Conservation (phyloP, 2,797 vertebrate species). For the Pelochelys cantorii region DNA sequence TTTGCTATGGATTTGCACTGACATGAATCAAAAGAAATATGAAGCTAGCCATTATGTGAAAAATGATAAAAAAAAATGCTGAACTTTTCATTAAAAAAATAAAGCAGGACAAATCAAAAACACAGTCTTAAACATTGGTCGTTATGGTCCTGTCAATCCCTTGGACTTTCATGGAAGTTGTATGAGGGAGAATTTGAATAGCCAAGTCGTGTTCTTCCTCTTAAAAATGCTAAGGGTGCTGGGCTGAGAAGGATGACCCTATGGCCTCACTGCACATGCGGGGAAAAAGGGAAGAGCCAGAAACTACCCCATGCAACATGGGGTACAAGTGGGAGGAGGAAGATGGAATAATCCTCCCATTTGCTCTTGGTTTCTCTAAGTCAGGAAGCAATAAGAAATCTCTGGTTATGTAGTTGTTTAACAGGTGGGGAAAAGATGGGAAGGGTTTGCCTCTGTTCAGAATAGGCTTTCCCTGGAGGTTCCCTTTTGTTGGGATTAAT, state of each 20-base stretch:
- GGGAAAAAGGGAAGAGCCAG: neutral
- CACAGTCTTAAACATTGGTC: rapidly evolving
- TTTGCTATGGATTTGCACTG: neutral
- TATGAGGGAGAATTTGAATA: neutral
- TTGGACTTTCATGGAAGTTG: neutral
- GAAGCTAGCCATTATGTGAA: neutral
- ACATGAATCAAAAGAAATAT: neutral
- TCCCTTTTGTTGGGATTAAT: neutral
- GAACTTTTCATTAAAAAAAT: neutral
- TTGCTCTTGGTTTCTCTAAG: neutral
- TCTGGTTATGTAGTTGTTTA: neutral
- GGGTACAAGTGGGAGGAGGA: neutral
- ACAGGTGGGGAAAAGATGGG: neutral
- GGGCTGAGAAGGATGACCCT: neutral
- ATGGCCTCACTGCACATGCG: neutral
- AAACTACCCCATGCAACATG: neutral
- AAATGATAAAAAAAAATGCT: rapidly evolving
- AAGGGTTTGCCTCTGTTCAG: neutral
- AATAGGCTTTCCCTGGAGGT: neutral
- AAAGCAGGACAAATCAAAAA: neutral
- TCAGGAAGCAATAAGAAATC: neutral
- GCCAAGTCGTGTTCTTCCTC: neutral
- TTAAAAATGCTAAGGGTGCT: too few relatives aligned
- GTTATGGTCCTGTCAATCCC: neutral
- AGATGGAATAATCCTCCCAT: neutral